These are phyloP conservation scores for Yponomeuta sedellus DNA, from an alignment of 2,888 invertebrate genomes.

Conservation along the genomic window DNA sequence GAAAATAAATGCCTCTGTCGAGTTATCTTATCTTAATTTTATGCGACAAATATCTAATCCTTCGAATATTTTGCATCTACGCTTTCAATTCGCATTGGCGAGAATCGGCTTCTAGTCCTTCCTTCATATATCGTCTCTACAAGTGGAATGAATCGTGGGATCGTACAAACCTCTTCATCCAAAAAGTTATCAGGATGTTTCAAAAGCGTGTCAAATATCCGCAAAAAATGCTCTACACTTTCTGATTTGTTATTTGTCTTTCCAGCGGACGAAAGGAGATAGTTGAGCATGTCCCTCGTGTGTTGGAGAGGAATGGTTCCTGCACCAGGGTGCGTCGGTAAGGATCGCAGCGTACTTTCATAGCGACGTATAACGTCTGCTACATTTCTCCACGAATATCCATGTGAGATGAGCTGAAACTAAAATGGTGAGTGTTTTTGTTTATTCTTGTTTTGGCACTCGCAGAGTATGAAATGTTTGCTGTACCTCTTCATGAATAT, in stretches of 20 bases:
- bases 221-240: constrained; percentile 81
- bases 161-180: constrained; percentile 81
- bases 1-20: too few relatives aligned
- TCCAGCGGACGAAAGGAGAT: constrained; percentile 56
- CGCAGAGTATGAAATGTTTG: constrained; percentile 24
- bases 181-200: constrained; percentile 79
- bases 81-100: too few relatives aligned
- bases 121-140: neutral
- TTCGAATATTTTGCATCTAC: too few relatives aligned
- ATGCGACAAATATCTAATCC: too few relatives aligned
- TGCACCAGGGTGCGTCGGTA: constrained; percentile 78
- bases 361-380: constrained; percentile 74
- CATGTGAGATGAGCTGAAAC: constrained; percentile 68
- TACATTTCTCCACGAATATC: constrained; percentile 79
- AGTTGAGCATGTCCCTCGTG: constrained; percentile 75
- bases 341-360: constrained; percentile 68
- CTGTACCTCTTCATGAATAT: constrained; percentile 78
- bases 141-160: neutral
- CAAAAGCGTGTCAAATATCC: constrained; percentile 61
- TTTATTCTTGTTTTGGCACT: too few relatives aligned
- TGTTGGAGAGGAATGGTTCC: constrained; percentile 79
- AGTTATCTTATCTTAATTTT: too few relatives aligned
- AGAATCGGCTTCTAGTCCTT: too few relatives aligned
- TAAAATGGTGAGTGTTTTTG: constrained; percentile 31
- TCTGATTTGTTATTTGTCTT: constrained; percentile 54